Percentiles rank a stretch among this genome's conserved stretches.
Conservation (phyloP, 2,113 vertebrate genomes). For the Condylura cristata region DNA sequence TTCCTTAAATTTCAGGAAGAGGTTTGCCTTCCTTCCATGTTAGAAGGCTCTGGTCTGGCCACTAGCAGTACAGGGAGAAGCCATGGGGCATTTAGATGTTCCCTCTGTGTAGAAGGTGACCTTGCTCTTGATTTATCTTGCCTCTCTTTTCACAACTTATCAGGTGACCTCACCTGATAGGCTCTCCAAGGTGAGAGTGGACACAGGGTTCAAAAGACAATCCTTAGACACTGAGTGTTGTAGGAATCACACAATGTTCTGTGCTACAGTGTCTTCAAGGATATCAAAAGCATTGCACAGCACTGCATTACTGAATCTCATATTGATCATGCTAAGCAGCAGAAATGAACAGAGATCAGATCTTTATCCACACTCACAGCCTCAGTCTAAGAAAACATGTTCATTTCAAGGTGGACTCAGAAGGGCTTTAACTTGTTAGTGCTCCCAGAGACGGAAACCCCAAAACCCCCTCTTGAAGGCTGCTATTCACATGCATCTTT, state of each 20-base stretch:
- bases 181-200: background rate
- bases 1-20: background rate
- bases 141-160: background rate
- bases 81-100: background rate
- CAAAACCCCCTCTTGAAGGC: background rate
- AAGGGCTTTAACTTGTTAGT: background rate
- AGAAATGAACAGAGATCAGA: background rate
- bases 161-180: background rate
- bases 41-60: background rate
- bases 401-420: background rate
- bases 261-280: background rate
- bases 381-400: background rate
- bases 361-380: background rate
- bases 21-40: background rate
- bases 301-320: background rate
- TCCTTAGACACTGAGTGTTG: background rate
- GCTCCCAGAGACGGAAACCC: background rate
- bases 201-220: background rate
- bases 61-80: background rate
- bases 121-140: background rate
- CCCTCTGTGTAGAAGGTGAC: background rate
- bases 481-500: slow-evolving; percentile 23
- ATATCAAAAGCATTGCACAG: background rate
- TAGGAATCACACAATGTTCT: background rate
- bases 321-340: background rate